Base-by-base conservation (phyloP, 2,888 invertebrate species). In the Glaucopsyche alexis region DNA sequence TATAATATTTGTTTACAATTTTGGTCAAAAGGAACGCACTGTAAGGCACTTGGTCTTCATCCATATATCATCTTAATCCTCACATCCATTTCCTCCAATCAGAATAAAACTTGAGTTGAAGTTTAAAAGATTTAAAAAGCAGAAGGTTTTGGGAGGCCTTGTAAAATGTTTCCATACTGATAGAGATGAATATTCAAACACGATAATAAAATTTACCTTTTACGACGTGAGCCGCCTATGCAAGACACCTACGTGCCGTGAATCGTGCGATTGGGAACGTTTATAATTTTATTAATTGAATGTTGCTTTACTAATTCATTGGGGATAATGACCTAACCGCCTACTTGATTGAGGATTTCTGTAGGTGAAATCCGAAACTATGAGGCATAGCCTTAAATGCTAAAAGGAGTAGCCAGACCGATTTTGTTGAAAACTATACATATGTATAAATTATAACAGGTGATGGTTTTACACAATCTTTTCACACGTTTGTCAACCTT, bases 131-230 rank as follows among this genome's bases (percentile, higher is more conserved):
- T 29, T 29, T 42, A 42, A 8, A 38, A 65, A 40, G 16, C 38
- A 7, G 50, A 14, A 0, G n/a, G 65, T 42, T 66, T 47, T 29
- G 14, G 49, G 45, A 49, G 49, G 45, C 69, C 69, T 49, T 47
- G 47, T 29, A 69, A 49, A 29, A 49, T 19, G 49, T 69, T 69
- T 47, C 42, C 66, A 69, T 45, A 49, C 49, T 69, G 14, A 49
- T 69, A 69, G 55, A 16, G 67, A 16, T 67, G 45, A 67, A 67
- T 67, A 67, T 42, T n/a, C 45, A 67, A 67, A 67, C 45, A n/a
- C 45, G 45, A 45, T 67, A 67, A 67, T 67, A 67, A 67, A 67
- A 67, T 45, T 67, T 67, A 67, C 67, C 67, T 67, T 67, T 42
- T 67, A 45, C 67, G 67, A 45, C 9, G 11, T 9, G 16, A 16